These are phyloP conservation scores for Nesidiocoris tenuis DNA, from an alignment of 2,888 invertebrate species.

Conservation along the genomic window DNA sequence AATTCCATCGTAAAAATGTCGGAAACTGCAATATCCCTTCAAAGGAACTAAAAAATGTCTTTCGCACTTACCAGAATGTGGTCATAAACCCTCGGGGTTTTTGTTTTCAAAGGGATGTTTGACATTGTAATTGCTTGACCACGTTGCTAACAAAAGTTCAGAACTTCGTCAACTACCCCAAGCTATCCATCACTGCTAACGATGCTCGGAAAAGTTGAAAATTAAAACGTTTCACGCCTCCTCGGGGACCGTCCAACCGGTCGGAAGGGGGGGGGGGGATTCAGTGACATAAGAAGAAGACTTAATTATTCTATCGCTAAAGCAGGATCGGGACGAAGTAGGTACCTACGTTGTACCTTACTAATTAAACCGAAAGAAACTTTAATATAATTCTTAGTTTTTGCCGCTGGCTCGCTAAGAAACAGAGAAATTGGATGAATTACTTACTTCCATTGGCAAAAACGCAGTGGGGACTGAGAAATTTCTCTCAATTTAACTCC, in stretches of 20 bases:
- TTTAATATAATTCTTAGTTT: conserved; percentile 24
- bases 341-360: not conserved
- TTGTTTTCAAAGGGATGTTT: not conserved
- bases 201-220: not conserved
- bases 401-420: not conserved
- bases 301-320: not conserved
- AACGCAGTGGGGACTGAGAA: conserved; percentile 4
- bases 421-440: no score
- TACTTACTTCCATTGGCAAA: not conserved
- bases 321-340: not conserved
- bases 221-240: not conserved
- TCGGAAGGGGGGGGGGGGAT: not conserved
- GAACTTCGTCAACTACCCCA: not conserved
- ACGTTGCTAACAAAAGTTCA: not conserved
- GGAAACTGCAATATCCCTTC: no score
- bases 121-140: not conserved
- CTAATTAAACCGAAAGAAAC: conserved; percentile 29
- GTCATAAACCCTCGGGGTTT: no score
- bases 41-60: no score
- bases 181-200: not conserved
- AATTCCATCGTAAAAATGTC: no score
- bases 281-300: not conserved
- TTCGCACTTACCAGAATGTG: no score
- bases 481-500: no score
- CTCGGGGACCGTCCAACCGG: not conserved